Conservation (phyloP, 2,888 invertebrate genomes). For the Heliconius ethilla region DNA sequence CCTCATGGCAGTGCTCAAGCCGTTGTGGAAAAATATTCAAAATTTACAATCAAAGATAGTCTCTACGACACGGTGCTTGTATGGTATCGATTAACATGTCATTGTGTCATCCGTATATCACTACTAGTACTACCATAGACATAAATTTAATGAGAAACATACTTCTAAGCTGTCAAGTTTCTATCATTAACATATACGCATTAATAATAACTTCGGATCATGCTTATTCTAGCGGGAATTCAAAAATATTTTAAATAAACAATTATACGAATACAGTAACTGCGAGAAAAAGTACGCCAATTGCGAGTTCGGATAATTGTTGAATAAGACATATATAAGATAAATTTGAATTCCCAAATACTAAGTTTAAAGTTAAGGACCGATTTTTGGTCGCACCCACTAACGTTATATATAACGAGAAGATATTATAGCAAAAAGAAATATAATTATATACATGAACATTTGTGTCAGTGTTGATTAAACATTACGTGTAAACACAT, state of each 20-base stretch:
- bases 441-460: background rate
- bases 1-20: constrained; percentile 55
- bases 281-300: background rate
- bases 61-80: background rate
- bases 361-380: constrained; percentile 49
- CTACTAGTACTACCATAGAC: constrained; percentile 23
- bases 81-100: background rate
- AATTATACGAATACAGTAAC: background rate
- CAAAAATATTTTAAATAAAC: constrained; percentile 10
- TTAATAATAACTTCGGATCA: constrained; percentile 13
- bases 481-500: background rate
- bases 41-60: constrained; percentile 24
- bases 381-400: constrained; percentile 56
- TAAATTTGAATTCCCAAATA: constrained; percentile 44
- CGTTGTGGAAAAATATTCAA: constrained; percentile 34
- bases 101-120: background rate
- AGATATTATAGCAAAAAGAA: background rate
- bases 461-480: background rate
- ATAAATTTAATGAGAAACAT: constrained; percentile 25
- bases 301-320: background rate
- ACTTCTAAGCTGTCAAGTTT: constrained; percentile 4
- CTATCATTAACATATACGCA: constrained; percentile 16
- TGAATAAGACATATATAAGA: constrained; percentile 31
- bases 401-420: constrained; percentile 1
- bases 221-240: constrained; percentile 18